phyloP scores from a whole-genome alignment of 2,113 vertebrate genomes.

The Chlorodrepanis virens region DNA sequence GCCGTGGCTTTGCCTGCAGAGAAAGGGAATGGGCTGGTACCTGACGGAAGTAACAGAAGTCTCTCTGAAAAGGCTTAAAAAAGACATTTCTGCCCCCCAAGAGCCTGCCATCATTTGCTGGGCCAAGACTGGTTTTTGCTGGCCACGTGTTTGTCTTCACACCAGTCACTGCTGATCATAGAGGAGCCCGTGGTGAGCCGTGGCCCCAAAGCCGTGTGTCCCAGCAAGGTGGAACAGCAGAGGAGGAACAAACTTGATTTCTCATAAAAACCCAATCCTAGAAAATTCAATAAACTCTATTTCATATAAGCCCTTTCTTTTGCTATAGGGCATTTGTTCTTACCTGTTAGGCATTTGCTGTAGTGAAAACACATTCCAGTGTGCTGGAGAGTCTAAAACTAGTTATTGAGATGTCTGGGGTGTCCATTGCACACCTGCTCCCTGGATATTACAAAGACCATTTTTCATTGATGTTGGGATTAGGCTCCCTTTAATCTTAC shows the following conservation, averaged over 20 bases:
- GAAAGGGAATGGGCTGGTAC: background rate
- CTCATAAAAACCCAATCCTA: background rate
- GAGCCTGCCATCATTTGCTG: background rate
- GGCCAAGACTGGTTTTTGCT: background rate
- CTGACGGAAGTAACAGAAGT: background rate
- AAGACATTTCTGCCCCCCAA: background rate
- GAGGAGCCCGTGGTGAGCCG: accelerated
- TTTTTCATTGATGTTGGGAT: background rate
- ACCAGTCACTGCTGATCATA: background rate
- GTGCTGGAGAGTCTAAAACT: background rate
- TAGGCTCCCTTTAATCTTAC: background rate
- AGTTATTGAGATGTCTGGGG: background rate
- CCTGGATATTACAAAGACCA: background rate
- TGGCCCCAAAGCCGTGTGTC: background rate
- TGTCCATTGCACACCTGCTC: background rate
- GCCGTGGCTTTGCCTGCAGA: background rate
- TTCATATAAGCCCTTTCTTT: background rate
- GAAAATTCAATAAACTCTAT: background rate
- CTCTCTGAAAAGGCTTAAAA: background rate
- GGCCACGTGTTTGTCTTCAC: background rate
- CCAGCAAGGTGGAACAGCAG: background rate
- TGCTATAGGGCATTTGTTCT: background rate
- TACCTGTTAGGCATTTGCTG: background rate
- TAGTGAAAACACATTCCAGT: background rate
- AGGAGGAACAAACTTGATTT: background rate